Evolutionary conservation across 2,797 vertebrate genomes (phyloP).

Genomic region (Aulostomus chinensis): DNA sequence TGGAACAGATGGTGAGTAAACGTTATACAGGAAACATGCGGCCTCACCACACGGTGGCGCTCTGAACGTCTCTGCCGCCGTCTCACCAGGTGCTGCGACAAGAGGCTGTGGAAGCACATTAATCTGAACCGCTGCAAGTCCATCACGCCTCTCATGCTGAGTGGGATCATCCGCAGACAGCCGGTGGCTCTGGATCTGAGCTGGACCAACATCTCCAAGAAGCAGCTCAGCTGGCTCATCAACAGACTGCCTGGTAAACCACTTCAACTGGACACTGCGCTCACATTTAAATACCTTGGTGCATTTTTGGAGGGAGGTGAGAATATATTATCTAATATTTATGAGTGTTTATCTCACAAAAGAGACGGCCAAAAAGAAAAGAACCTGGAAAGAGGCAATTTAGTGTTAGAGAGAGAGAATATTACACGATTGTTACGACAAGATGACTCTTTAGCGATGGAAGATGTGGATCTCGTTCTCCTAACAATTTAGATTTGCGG

Average conservation of each 20-base stretch:
- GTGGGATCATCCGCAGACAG: constrained; percentile 94
- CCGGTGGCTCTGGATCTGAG: constrained; percentile 92
- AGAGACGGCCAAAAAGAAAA: too few relatives aligned
- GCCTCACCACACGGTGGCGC: background rate
- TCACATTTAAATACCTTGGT: background rate
- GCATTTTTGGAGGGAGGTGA: background rate
- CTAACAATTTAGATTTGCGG: too few relatives aligned
- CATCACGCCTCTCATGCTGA: constrained; percentile 96
- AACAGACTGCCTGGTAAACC: constrained; percentile 91
- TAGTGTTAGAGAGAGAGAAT: too few relatives aligned
- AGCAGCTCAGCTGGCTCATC: constrained; percentile 97
- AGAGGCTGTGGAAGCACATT: constrained; percentile 94
- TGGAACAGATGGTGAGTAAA: constrained; percentile 96
- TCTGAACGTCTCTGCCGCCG: background rate
- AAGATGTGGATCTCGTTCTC: too few relatives aligned
- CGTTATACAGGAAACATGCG: background rate
- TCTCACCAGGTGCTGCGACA: constrained; percentile 90
- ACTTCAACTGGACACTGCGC: background rate
- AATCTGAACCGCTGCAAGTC: constrained; percentile 95
- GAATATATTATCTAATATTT: too few relatives aligned
- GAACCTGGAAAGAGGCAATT: too few relatives aligned
- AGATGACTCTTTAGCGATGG: too few relatives aligned
- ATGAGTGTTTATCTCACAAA: too few relatives aligned
- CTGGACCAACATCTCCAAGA: constrained; percentile 99
- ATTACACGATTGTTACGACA: too few relatives aligned